A percentile compares a stretch with the other conserved stretches of the same genome.
Evolutionary conservation across 2,888 invertebrate species (phyloP).

Genomic region (Podabrus alpinus): DNA sequence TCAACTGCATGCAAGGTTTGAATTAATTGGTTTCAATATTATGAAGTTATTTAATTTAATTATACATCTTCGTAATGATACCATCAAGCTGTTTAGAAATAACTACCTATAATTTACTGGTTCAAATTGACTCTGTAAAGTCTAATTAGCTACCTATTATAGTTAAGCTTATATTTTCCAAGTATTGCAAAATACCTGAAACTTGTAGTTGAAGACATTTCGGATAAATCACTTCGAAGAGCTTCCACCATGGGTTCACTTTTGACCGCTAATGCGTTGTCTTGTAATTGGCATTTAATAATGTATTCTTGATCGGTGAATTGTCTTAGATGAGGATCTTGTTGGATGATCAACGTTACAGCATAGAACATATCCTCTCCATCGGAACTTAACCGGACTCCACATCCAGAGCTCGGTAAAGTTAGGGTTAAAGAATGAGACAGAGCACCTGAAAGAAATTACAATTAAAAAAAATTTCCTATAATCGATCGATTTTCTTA

Average conservation of each 20-base stretch:
- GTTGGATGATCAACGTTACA: slow-evolving; percentile 72
- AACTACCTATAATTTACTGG: not conserved
- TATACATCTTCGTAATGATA: not conserved
- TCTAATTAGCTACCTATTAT: not conserved
- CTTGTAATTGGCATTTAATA: slow-evolving; percentile 65
- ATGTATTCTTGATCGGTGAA: slow-evolving; percentile 71
- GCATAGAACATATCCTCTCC: slow-evolving; percentile 65
- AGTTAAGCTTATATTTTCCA: not conserved
- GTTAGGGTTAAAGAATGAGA: slow-evolving; percentile 48
- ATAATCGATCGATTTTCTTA: slow-evolving; percentile 33
- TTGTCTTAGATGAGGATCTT: slow-evolving; percentile 74
- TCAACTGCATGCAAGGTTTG: not conserved
- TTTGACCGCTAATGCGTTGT: slow-evolving; percentile 61
- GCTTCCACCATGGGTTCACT: slow-evolving; percentile 61
- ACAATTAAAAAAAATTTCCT: not conserved
- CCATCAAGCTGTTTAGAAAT: not conserved
- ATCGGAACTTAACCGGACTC: slow-evolving; percentile 64
- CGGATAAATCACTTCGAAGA: slow-evolving; percentile 50
- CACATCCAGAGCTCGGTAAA: slow-evolving; percentile 69
- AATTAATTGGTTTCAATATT: not conserved
- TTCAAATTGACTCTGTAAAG: not conserved
- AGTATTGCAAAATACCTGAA: not conserved
- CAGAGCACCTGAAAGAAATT: slow-evolving; percentile 36
- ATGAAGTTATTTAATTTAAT: not conserved
- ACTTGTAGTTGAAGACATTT: not conserved